Evolutionary conservation across 92 coral and sea anemone genomes (phyloP), one percentile per base, ranked within the genome.

Genomic region (Isaurus tuberculatus): DNA sequence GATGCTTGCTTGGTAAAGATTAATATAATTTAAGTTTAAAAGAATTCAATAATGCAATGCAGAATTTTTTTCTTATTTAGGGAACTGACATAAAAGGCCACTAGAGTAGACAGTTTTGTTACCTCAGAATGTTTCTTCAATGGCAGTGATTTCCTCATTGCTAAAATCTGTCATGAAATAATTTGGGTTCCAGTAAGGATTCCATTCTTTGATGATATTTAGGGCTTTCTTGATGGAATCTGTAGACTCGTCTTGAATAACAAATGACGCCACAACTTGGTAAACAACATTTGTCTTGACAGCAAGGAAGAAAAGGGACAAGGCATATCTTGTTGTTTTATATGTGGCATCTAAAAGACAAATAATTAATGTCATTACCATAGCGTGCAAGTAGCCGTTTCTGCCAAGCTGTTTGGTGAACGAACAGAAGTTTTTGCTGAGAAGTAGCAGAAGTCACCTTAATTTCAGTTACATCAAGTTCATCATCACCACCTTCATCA

Each of bases 371-470:
- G 51, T 85, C 81, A 25, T 87, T 82, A 28, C 89, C 89, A 65
- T 85, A 89, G 19, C 49, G 31, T 9, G 36, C 16, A 28, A 88
- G 71, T 34, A 89, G 75, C 36, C 83, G 61, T 68, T 66, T 25
- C 30, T 86, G 90, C 92, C 90, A 89, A 28, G n/a, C 78, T 8
- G 83, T 65, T 43, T 89, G 92, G 81, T 86, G 92, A n/a, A 80
- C 83, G 29, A 85, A 85, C 65, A 89, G 75, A 36, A 89, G 81
- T 74, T 68, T 83, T 31, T 87, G 48, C 81, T 16, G 40, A 48
- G 34, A 53, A 26, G 32, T 42, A 57, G 51, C 37, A 42, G 84
- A 79, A 57, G 23, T 67, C 27, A 30, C 84, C 66, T 31, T 16
- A 32, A 79, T 49, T 49, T 49, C 57, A 14, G 57, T 49, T 49